Conservation (phyloP, 1,140 invertebrate species). For the Teleogryllus occipitalis region DNA sequence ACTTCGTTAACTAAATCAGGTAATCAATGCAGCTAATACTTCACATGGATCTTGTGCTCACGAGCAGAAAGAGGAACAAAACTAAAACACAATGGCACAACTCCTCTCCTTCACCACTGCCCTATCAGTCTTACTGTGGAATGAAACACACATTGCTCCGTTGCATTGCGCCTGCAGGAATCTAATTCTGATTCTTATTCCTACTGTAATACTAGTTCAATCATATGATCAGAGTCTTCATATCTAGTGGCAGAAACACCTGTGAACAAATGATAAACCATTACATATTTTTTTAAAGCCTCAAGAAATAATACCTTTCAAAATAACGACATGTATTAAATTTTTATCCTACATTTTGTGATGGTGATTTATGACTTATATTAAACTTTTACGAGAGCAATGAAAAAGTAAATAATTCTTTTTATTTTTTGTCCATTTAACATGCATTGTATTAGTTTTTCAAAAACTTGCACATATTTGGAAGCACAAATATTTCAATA, state of each 20-base stretch:
- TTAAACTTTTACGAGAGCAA: too few species aligned
- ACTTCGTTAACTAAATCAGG: not conserved
- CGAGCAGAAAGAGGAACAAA: not conserved
- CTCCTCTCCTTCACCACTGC: not conserved
- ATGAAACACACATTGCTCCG: not conserved
- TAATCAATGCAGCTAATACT: not conserved
- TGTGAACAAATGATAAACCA: not conserved
- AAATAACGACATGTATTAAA: too few species aligned
- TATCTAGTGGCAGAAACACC: not conserved
- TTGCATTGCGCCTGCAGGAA: not conserved
- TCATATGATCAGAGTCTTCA: not conserved
- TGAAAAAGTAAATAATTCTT: too few species aligned
- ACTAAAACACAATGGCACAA: not conserved
- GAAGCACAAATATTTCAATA: too few species aligned
- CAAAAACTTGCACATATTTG: too few species aligned
- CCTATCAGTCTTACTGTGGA: not conserved
- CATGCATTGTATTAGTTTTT: too few species aligned
- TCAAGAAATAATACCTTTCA: too few species aligned
- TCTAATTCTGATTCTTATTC: not conserved
- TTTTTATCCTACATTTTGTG: too few species aligned
- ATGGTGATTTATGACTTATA: too few species aligned
- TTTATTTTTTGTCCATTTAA: too few species aligned
- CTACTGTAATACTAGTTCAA: not conserved
- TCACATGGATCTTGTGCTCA: slow-evolving; percentile 1
- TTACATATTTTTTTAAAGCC: not conserved